Evolutionary conservation across 2,113 vertebrate genomes (phyloP).

Genomic region (Odocoileus virginianus): DNA sequence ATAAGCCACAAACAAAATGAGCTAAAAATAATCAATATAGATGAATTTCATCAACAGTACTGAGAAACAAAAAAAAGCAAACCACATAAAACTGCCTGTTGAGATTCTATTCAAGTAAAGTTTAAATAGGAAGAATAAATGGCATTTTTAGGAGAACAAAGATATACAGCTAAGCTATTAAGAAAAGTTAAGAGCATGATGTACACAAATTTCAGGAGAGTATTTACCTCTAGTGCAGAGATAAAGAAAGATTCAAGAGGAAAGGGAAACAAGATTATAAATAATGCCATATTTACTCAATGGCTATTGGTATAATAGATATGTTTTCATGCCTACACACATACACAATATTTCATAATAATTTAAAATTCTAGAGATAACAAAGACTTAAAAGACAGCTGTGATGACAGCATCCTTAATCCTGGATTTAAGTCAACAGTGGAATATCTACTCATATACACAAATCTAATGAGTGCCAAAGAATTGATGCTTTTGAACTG

Average conservation of each 20-base stretch:
- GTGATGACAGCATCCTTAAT: neutral
- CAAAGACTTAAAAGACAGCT: neutral
- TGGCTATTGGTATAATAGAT: neutral
- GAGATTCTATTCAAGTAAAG: neutral
- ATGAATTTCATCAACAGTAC: slow-evolving; percentile 23
- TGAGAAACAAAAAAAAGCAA: slow-evolving; percentile 29
- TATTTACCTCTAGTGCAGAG: neutral
- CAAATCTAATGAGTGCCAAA: neutral
- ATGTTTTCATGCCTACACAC: neutral
- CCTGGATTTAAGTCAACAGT: neutral
- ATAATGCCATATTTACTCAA: neutral
- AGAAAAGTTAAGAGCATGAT: neutral
- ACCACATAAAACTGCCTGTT: neutral
- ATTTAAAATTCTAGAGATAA: neutral
- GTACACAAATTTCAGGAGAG: neutral
- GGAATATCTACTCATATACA: neutral
- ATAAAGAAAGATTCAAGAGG: neutral
- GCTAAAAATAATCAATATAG: neutral
- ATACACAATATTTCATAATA: neutral
- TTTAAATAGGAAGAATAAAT: neutral
- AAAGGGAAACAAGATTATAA: neutral
- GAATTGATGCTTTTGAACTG: neutral
- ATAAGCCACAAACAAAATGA: neutral
- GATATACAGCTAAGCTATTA: neutral
- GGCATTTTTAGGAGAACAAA: neutral